Percentiles rank a stretch among this genome's conserved stretches.
Conservation (phyloP, 1,140 invertebrate species). For the Musca domestica region DNA sequence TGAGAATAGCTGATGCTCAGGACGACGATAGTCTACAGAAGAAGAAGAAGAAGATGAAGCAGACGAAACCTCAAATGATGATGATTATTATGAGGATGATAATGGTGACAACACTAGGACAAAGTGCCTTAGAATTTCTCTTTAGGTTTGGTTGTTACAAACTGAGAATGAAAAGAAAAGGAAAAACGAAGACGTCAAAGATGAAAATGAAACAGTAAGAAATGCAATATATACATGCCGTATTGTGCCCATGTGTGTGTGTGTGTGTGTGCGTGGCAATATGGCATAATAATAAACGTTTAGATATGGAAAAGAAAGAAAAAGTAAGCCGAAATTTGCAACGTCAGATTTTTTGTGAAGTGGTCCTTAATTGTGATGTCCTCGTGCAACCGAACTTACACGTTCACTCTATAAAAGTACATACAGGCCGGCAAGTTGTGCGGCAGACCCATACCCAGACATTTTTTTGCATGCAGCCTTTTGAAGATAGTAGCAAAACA, state of each 20-base stretch:
- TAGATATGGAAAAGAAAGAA: constrained; percentile 31
- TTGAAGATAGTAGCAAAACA: no score
- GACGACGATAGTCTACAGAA: no score
- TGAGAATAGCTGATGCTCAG: no score
- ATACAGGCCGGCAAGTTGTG: no score
- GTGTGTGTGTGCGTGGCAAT: background rate
- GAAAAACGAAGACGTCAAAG: background rate
- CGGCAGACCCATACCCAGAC: no score
- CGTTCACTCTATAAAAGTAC: background rate
- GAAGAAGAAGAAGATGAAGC: background rate
- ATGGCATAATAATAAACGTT: constrained; percentile 48
- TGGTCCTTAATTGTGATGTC: constrained; percentile 25
- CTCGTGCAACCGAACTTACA: background rate
- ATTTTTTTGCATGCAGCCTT: no score
- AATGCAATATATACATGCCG: background rate
- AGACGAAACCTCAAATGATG: no score
- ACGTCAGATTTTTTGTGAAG: constrained; percentile 38
- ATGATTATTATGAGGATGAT: background rate
- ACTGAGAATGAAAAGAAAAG: background rate
- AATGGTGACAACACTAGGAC: background rate
- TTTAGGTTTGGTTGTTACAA: background rate
- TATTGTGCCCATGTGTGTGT: no score
- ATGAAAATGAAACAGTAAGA: constrained; percentile 9
- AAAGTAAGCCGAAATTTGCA: constrained; percentile 39
- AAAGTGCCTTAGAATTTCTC: constrained; percentile 6